Evolutionary conservation across 2,113 vertebrate species (phyloP).

Genomic region (Corvus cornix): DNA sequence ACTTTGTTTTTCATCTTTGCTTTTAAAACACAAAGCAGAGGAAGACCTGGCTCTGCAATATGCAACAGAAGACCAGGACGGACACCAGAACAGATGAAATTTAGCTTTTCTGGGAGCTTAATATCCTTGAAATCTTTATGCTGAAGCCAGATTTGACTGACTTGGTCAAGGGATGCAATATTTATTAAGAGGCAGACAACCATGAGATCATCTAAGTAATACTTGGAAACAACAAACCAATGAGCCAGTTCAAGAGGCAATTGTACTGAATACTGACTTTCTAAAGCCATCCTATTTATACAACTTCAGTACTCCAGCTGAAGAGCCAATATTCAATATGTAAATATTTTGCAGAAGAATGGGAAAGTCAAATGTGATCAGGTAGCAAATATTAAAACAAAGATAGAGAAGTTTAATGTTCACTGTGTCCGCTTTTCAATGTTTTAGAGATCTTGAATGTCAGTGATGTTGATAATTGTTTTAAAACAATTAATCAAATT

Average conservation of each 20-base stretch:
- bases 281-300: background rate
- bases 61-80: background rate
- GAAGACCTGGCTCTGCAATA: background rate
- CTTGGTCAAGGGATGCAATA: background rate
- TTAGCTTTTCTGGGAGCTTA: background rate
- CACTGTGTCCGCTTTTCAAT: background rate
- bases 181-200: background rate
- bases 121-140: background rate
- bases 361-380: background rate
- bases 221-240: background rate
- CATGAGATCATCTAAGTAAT: fast-evolving
- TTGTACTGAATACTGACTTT: background rate
- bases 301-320: background rate
- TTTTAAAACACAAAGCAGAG: background rate
- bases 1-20: background rate
- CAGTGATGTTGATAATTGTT: background rate
- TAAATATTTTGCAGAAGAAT: background rate
- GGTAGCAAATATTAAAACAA: background rate
- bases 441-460: background rate
- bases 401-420: background rate
- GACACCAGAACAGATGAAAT: background rate
- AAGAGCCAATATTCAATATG: background rate
- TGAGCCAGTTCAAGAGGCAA: background rate
- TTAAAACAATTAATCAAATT: background rate
- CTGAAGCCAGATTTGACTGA: background rate